These are phyloP conservation scores for Dryoscopus gambensis DNA, from an alignment of 2,113 vertebrate genomes.

Conservation along the genomic window DNA sequence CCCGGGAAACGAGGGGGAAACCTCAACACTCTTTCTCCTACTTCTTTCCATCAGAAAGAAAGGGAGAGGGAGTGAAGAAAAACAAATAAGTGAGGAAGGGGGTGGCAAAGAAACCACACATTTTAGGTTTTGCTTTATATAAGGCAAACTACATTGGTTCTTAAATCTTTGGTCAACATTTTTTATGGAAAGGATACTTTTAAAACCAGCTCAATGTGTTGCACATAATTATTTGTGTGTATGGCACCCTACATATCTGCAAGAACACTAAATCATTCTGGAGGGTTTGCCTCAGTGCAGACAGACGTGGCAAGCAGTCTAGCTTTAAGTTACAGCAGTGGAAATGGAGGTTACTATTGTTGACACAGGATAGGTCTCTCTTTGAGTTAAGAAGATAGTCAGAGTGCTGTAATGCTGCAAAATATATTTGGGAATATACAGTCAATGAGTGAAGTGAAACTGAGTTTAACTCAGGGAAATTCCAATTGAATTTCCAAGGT, in stretches of 20 bases:
- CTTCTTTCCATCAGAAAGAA: neutral
- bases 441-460: neutral
- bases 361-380: neutral
- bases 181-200: neutral
- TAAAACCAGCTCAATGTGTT: neutral
- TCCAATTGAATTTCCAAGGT: neutral
- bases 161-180: neutral
- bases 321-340: neutral
- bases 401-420: neutral
- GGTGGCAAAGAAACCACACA: neutral
- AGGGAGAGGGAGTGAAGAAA: neutral
- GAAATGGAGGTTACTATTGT: neutral
- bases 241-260: neutral
- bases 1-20: no score
- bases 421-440: neutral
- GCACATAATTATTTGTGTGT: fast-evolving
- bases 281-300: neutral
- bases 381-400: neutral
- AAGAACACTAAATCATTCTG: neutral
- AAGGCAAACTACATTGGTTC: neutral
- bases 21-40: neutral
- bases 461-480: neutral
- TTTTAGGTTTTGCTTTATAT: neutral
- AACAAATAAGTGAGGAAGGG: neutral
- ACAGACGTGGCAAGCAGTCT: neutral